phyloP scores from a whole-genome alignment of 2,888 invertebrate species.

The Drosophila cracens region DNA sequence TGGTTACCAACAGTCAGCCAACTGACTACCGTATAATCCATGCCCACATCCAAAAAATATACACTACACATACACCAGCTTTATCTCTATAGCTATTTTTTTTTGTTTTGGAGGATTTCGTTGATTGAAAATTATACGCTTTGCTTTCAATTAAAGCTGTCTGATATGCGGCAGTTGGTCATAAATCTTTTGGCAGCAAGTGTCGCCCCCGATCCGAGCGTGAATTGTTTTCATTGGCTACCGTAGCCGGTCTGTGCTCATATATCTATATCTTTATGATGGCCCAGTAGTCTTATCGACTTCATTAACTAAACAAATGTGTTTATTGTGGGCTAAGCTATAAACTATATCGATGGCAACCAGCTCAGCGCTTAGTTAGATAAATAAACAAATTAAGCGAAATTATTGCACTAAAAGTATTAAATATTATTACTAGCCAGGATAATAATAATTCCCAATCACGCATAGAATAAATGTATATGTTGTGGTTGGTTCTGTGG shows the following conservation, averaged over 20 bases:
- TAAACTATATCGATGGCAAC: conserved; percentile 39
- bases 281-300: conserved; percentile 72
- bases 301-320: conserved; percentile 78
- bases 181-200: conserved; percentile 67
- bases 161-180: conserved; percentile 55
- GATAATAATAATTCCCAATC: conserved; percentile 40
- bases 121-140: conserved; percentile 76
- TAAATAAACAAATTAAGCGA: conserved; percentile 77
- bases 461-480: not conserved
- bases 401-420: conserved; percentile 74
- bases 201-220: conserved; percentile 29
- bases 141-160: conserved; percentile 78
- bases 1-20: conserved; percentile 56
- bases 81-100: conserved; percentile 33
- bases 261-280: conserved; percentile 70
- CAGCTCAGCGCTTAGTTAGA: conserved; percentile 52
- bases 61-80: conserved; percentile 10
- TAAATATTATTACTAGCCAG: conserved; percentile 56
- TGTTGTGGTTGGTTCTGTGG: conserved; percentile 6
- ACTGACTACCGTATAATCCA: conserved; percentile 60
- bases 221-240: conserved; percentile 63
- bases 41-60: conserved; percentile 12
- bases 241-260: conserved; percentile 14
- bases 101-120: conserved; percentile 38
- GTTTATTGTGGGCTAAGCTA: conserved; percentile 58